Conservation (phyloP, 2,113 vertebrate species). For the Pelvicachromis taeniatus region DNA sequence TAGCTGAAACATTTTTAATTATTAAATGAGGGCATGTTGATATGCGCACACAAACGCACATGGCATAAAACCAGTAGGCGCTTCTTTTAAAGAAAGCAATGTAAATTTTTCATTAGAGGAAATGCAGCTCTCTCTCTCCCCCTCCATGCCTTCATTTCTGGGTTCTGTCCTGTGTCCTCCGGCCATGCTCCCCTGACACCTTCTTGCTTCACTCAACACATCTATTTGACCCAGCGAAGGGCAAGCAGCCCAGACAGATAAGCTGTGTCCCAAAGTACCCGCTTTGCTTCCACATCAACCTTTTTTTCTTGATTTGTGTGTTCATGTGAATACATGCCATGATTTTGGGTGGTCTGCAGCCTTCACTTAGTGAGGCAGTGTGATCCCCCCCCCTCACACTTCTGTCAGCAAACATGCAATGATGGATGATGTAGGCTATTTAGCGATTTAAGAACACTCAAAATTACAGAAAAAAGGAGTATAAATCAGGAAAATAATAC, state of each 20-base stretch:
- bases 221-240: conserved; percentile 47
- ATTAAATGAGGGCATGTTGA: conserved; percentile 26
- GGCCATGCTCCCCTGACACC: conserved; percentile 12
- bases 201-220: conserved; percentile 15
- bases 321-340: neutral
- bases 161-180: conserved; percentile 31
- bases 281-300: neutral
- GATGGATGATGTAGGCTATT: neutral
- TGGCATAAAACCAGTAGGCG: neutral
- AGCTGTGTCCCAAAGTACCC: conserved; percentile 9
- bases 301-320: neutral
- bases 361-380: neutral
- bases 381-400: neutral
- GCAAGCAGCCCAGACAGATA: conserved; percentile 33
- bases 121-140: conserved; percentile 19
- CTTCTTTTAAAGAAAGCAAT: conserved; percentile 1
- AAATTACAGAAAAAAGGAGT: neutral
- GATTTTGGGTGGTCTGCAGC: neutral
- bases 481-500: neutral
- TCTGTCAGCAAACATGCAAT: neutral
- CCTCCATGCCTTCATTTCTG: conserved; percentile 9
- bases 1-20: conserved; percentile 19
- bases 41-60: neutral
- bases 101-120: conserved; percentile 59
- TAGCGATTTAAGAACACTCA: neutral